phyloP scores from a whole-genome alignment of 2,113 vertebrate genomes.

The Marmota flaviventris region DNA sequence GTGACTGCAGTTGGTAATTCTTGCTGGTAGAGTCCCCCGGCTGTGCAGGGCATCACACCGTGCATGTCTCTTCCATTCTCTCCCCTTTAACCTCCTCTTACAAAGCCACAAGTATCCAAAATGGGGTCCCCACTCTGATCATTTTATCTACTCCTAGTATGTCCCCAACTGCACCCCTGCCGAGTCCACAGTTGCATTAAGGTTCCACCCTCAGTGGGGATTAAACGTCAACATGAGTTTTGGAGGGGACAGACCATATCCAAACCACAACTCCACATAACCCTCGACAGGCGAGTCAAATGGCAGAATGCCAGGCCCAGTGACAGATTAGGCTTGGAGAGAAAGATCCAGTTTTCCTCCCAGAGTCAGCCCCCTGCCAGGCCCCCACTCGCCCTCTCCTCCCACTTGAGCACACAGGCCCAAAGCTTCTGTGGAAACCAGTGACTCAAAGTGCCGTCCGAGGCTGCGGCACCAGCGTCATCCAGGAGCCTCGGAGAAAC shows the following conservation, averaged over 20 bases:
- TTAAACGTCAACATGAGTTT: not conserved
- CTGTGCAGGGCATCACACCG: not conserved
- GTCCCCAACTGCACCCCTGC: not conserved
- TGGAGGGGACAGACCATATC: not conserved
- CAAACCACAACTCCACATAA: not conserved
- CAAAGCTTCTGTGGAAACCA: not conserved
- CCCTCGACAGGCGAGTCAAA: too few species aligned
- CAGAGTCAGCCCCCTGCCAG: not conserved
- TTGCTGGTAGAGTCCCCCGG: not conserved
- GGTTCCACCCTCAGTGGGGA: not conserved
- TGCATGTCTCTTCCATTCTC: not conserved
- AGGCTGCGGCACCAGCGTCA: fast-evolving
- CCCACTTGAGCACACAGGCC: not conserved
- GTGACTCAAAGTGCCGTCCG: not conserved
- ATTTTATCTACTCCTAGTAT: not conserved
- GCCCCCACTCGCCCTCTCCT: not conserved
- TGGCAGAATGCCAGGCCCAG: not conserved
- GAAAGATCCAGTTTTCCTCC: not conserved
- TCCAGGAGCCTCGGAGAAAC: not conserved
- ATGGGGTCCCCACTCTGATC: too few species aligned
- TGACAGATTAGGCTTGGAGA: not conserved
- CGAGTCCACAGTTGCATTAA: not conserved
- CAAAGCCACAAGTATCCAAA: not conserved
- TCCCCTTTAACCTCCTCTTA: not conserved
- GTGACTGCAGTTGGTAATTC: not conserved